Evolutionary conservation across 2,888 invertebrate species (phyloP).

Genomic region (Drosophila parthenogenetica): DNA sequence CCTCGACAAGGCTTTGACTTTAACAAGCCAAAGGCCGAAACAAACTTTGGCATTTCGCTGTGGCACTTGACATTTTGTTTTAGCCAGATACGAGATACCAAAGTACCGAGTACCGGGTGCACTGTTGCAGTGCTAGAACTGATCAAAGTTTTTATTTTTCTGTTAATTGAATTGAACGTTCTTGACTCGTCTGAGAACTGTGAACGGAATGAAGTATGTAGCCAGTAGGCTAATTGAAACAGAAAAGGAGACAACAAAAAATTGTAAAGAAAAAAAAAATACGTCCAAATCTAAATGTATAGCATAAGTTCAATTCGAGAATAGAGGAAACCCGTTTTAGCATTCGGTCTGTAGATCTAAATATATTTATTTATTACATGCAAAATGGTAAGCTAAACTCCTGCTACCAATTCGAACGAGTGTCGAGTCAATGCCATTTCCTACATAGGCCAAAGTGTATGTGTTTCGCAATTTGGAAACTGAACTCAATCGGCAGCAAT

Average conservation of each 20-base stretch:
- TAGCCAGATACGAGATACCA: constrained; percentile 6
- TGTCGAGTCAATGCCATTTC: constrained; percentile 28
- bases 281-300: constrained; percentile 35
- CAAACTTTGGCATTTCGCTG: constrained; percentile 60
- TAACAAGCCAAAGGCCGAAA: constrained; percentile 50
- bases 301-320: constrained; percentile 34
- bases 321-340: constrained; percentile 31
- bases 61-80: constrained; percentile 66
- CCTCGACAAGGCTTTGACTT: constrained; percentile 58
- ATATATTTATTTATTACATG: constrained; percentile 11
- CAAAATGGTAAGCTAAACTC: constrained; percentile 46
- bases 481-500: constrained; percentile 38
- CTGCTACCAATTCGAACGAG: neutral
- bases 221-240: constrained; percentile 64
- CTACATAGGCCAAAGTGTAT: constrained; percentile 57
- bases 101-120: neutral
- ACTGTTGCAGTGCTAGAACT: too few relatives aligned
- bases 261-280: neutral
- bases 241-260: constrained; percentile 16
- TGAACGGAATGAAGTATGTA: neutral
- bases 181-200: constrained; percentile 35
- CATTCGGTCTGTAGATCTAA: constrained; percentile 23
- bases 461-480: constrained; percentile 58
- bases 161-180: constrained; percentile 60
- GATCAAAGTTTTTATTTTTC: constrained; percentile 11